Evolutionary conservation across 1,140 invertebrate genomes (phyloP), one percentile per base, ranked within the genome.

Genomic region (Trichonephila clavipes): DNA sequence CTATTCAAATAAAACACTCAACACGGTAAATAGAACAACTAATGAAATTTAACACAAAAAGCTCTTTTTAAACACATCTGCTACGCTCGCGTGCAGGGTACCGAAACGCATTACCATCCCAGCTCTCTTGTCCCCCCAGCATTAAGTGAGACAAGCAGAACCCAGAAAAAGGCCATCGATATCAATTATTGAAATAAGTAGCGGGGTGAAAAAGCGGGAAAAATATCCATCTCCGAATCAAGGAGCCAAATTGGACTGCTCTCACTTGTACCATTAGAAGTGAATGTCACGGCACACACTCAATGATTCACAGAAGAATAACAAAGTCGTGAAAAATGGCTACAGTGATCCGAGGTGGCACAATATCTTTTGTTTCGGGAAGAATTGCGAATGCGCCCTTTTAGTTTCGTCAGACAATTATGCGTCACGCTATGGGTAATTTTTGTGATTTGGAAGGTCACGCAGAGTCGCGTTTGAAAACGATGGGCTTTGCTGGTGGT

Each of bases 291-390:
- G 85, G 58, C 85, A 72, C 24, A 28, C 69, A 87, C 51, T 87
- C 19, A 12, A 51, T 87, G 59, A 87, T 61, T 87, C 85, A 87
- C 58, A 83, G 69, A 16, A 28, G 69, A 83, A 58, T 58, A 83
- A 83, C 24, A 28, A 86, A 86, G 51, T 61, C 34, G 61, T 61
- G 59, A 87, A 87, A 87, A 87, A 87, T 34, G 28, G 81, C 81
- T 24, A 28, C 69, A 16, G 5, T 72, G 69, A 72, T 72, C 69
- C 69, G 59, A 61, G 16, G 24, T 62, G 85, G 59, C 85, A 72
- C 24, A 72, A 87, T 24, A 34, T 21, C 82, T 83, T 83, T 83
- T 83, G 82, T 83, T 58, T 83, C 40, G 82, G 18, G 16, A 83
- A 58, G 82, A 83, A 83, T 83, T 83, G 59, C n/a, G 12, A 21